Conservation (phyloP, 2,797 vertebrate species). For the Sebastes hopkinsi region DNA sequence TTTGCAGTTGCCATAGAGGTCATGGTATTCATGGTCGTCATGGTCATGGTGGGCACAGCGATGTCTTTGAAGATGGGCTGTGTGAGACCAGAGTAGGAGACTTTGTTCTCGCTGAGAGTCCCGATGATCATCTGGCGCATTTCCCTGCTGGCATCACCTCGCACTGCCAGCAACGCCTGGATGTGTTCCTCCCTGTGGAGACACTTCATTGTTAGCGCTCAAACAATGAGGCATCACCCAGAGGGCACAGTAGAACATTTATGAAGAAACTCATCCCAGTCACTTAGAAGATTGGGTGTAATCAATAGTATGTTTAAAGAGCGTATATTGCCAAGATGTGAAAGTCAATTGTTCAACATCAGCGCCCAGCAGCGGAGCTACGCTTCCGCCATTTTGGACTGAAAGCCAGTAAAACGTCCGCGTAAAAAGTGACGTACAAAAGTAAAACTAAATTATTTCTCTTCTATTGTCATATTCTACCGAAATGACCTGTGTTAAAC, state of each 20-base stretch:
- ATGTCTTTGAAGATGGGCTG: conserved; percentile 95
- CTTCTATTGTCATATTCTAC: too few relatives aligned
- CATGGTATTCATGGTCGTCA: conserved; percentile 90
- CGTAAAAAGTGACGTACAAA: too few relatives aligned
- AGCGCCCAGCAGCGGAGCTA: too few relatives aligned
- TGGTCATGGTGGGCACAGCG: conserved; percentile 87
- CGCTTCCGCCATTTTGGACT: too few relatives aligned
- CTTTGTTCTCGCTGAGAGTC: conserved; percentile 91
- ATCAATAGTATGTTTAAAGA: not conserved
- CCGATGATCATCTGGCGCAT: conserved; percentile 98
- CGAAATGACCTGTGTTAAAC: too few relatives aligned
- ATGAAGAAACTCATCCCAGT: not conserved
- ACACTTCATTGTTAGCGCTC: not conserved
- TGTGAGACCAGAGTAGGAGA: conserved; percentile 78
- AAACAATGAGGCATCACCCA: not conserved
- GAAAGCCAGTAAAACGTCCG: too few relatives aligned
- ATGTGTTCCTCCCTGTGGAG: conserved; percentile 93
- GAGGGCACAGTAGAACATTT: not conserved
- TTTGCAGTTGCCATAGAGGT: conserved; percentile 90
- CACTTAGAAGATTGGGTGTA: not conserved
- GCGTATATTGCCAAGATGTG: too few relatives aligned
- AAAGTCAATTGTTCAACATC: too few relatives aligned
- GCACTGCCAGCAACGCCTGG: conserved; percentile 89
- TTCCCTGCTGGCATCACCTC: conserved; percentile 94
- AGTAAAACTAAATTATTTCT: too few relatives aligned